These are phyloP conservation scores for Ypsolopha scabrella DNA, from an alignment of 2,888 invertebrate species.

Conservation along the genomic window DNA sequence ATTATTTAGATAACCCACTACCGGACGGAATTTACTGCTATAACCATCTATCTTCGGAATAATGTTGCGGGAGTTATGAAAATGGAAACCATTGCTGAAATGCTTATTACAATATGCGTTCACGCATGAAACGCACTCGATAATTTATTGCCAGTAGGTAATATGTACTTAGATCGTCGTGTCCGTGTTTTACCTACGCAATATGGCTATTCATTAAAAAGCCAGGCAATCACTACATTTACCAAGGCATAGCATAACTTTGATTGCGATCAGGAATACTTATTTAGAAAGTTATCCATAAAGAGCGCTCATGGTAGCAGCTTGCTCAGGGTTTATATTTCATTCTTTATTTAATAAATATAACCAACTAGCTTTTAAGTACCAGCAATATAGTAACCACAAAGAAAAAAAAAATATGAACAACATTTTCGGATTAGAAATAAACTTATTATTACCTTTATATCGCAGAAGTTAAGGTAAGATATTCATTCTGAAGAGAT, in stretches of 20 bases:
- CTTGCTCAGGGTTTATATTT: background rate
- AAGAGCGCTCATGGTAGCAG: no score
- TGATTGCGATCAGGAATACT: background rate
- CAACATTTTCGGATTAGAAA: no score
- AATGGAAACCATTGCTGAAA: constrained; percentile 1
- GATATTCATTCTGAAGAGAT: no score
- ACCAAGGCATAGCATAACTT: background rate
- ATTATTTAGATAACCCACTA: background rate
- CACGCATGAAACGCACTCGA: constrained; percentile 4
- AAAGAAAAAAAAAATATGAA: no score
- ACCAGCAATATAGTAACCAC: no score
- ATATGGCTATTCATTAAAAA: background rate
- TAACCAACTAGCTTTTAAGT: no score
- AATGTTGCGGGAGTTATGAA: background rate
- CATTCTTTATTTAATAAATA: no score
- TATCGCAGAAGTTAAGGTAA: no score
- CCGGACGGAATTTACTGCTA: background rate
- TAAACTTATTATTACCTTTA: no score
- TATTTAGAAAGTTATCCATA: background rate
- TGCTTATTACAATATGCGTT: constrained; percentile 2
- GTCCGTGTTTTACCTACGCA: constrained; percentile 2
- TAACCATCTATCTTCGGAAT: background rate
- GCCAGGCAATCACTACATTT: background rate
- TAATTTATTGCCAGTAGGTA: constrained; percentile 3
- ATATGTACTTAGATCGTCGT: background rate